Evolutionary conservation across 2,888 invertebrate species (phyloP).

Genomic region (Ichneumoninae sp.): DNA sequence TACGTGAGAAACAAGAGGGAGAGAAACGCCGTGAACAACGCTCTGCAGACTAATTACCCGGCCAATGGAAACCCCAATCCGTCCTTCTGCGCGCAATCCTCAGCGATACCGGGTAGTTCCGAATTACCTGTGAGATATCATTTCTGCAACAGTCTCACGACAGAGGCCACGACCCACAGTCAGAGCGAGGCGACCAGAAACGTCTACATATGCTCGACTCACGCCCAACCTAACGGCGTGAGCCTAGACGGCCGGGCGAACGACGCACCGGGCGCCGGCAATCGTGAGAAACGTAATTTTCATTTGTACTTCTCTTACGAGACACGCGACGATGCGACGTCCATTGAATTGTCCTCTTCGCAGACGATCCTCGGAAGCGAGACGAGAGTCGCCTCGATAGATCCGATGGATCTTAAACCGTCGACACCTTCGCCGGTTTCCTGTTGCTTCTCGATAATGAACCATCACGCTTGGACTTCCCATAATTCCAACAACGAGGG

Average conservation of each 20-base stretch:
- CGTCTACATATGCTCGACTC: constrained; percentile 77
- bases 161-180: constrained; percentile 25
- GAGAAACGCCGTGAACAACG: constrained; percentile 66
- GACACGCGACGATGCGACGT: constrained; percentile 76
- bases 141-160: constrained; percentile 73
- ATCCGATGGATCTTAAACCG: constrained; percentile 75
- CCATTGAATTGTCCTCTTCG: constrained; percentile 78
- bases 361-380: constrained; percentile 64
- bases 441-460: constrained; percentile 81
- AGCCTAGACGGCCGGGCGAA: constrained; percentile 26
- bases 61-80: constrained; percentile 34
- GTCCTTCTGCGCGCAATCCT: constrained; percentile 48
- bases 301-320: constrained; percentile 81
- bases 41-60: constrained; percentile 48
- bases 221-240: constrained; percentile 58
- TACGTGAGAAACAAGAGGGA: constrained; percentile 87
- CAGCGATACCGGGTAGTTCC: neutral
- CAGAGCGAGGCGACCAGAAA: constrained; percentile 65
- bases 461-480: constrained; percentile 65
- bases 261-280: neutral
- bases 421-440: constrained; percentile 82
- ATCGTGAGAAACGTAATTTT: constrained; percentile 75
- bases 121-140: constrained; percentile 72
- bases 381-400: constrained; percentile 41
- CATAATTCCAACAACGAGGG: constrained; percentile 52